These are phyloP conservation scores for Pseudoatta argentina DNA, from an alignment of 1,140 invertebrate species.

Conservation along the genomic window DNA sequence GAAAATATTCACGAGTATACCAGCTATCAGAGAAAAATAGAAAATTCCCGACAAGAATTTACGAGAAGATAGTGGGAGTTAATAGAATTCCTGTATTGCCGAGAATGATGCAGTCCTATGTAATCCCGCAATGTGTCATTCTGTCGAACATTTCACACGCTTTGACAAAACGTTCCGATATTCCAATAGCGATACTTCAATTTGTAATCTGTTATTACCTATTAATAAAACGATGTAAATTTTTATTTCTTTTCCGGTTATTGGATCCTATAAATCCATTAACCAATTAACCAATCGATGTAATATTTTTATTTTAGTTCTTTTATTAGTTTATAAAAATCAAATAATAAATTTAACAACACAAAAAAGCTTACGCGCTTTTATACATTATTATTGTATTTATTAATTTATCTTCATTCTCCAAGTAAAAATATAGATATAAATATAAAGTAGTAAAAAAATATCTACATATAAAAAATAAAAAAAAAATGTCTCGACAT, in stretches of 20 bases:
- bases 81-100: conserved; percentile 52
- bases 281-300: conserved; percentile 8
- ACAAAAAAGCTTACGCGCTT: not conserved
- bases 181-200: conserved; percentile 44
- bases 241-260: conserved; percentile 18
- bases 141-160: conserved; percentile 56
- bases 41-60: conserved; percentile 54
- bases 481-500: not conserved
- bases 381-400: not conserved
- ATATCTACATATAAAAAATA: not conserved
- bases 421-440: not conserved
- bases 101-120: conserved; percentile 50
- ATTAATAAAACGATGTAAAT: conserved; percentile 52
- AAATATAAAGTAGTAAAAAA: not conserved
- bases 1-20: conserved; percentile 10
- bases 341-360: not conserved
- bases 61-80: conserved; percentile 12
- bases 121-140: conserved; percentile 51
- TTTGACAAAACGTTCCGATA: conserved; percentile 55
- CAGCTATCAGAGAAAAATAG: conserved; percentile 36
- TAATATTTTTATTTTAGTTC: not conserved
- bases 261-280: conserved; percentile 12
- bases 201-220: conserved; percentile 42
- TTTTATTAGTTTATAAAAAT: not conserved
- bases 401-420: not conserved